These are phyloP conservation scores for Drosophila monieri DNA, from an alignment of 2,888 invertebrate genomes.

Conservation along the genomic window DNA sequence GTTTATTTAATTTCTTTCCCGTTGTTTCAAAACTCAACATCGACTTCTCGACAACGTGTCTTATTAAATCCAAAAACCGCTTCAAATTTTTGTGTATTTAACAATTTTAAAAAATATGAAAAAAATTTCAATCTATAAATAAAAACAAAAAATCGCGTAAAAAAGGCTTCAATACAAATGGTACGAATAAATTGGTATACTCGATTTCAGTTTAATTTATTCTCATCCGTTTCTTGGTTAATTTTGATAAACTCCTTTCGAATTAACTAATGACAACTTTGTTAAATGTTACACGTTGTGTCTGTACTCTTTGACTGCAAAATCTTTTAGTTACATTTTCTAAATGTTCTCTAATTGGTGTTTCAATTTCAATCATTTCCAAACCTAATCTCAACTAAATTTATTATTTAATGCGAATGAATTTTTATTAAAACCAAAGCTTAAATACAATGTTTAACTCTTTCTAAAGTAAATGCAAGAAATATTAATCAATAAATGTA, in stretches of 20 bases:
- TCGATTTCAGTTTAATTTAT: constrained; percentile 51
- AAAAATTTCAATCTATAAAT: constrained; percentile 48
- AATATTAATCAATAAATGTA: constrained; percentile 5
- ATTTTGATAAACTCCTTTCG: constrained; percentile 41
- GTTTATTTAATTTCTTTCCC: constrained; percentile 77
- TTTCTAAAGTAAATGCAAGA: neutral
- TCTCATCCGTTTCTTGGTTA: constrained; percentile 51
- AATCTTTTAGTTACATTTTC: constrained; percentile 19
- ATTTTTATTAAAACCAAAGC: constrained; percentile 1
- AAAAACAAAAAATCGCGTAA: constrained; percentile 30
- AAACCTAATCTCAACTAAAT: constrained; percentile 31
- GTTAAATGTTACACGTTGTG: constrained; percentile 66
- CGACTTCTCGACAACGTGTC: constrained; percentile 66
- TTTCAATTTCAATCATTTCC: constrained; percentile 17
- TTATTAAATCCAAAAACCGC: constrained; percentile 33
- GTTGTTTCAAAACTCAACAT: constrained; percentile 68
- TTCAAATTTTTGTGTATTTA: constrained; percentile 63
- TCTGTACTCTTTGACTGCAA: constrained; percentile 42
- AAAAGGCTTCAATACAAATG: constrained; percentile 83
- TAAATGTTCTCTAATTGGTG: constrained; percentile 62
- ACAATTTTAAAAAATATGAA: constrained; percentile 31
- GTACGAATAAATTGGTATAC: constrained; percentile 82
- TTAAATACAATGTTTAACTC: neutral
- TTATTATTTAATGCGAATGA: constrained; percentile 35
- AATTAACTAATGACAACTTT: constrained; percentile 36